Percentiles rank a stretch among this genome's conserved stretches.
Conservation (phyloP, 2,113 vertebrate genomes). For the Ia io region DNA sequence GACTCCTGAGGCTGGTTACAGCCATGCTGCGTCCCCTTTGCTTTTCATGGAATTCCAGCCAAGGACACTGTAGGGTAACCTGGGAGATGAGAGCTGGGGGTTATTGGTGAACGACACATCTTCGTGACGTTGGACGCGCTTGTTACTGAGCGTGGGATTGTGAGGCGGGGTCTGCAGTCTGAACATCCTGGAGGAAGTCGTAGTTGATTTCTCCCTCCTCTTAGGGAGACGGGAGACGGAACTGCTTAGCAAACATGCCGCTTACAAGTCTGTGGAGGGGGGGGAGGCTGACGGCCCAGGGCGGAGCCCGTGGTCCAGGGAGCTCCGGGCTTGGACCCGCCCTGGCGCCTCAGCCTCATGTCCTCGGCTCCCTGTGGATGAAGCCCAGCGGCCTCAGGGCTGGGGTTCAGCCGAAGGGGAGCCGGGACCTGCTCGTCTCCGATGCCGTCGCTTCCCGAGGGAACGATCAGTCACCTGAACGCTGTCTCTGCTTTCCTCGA, state of each 20-base stretch:
- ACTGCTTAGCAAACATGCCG: accelerated
- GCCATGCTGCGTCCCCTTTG: accelerated
- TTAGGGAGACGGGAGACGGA: neutral
- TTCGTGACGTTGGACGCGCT: neutral
- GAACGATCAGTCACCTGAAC: neutral
- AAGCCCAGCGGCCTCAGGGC: neutral
- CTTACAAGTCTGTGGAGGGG: neutral
- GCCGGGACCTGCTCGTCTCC: neutral
- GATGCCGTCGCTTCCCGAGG: neutral
- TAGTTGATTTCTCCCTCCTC: too few species aligned
- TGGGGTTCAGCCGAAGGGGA: neutral
- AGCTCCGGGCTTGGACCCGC: neutral
- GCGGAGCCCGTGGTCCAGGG: neutral
- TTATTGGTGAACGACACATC: accelerated
- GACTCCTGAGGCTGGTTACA: accelerated
- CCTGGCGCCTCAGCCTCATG: accelerated
- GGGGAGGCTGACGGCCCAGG: accelerated
- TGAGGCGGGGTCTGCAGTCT: accelerated
- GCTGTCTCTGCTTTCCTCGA: neutral
- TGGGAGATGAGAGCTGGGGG: accelerated
- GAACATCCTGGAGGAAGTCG: neutral
- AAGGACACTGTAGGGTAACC: neutral
- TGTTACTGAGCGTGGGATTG: neutral
- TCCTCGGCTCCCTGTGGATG: neutral
- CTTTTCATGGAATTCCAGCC: neutral